Evolutionary conservation across 2,888 invertebrate species (phyloP).

Genomic region (Agrochola lychnidis): DNA sequence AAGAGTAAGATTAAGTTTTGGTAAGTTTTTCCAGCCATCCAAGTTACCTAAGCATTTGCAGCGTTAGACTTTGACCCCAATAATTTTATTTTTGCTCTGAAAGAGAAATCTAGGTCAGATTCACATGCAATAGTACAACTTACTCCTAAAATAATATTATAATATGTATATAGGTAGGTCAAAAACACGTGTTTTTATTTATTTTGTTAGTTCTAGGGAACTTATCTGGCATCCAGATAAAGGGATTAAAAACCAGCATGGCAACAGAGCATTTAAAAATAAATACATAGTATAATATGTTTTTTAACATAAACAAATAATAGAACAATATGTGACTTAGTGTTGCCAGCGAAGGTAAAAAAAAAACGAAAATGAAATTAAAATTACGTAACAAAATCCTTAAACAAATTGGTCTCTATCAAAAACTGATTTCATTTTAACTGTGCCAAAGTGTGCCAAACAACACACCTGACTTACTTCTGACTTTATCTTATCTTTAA

Average conservation of each 20-base stretch:
- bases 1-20: neutral
- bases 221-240: neutral
- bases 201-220: neutral
- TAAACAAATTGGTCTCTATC: conserved; percentile 13
- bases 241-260: neutral
- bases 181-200: neutral
- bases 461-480: conserved; percentile 55
- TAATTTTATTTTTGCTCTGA: neutral
- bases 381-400: neutral
- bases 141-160: neutral
- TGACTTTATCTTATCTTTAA: conserved; percentile 63
- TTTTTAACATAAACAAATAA: neutral
- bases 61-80: neutral
- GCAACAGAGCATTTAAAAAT: neutral
- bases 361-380: neutral
- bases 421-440: conserved; percentile 37
- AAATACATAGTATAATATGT: neutral
- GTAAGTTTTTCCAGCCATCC: no score
- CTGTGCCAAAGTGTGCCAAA: conserved; percentile 37
- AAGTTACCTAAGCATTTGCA: neutral
- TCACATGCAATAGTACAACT: neutral
- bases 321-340: neutral
- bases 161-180: neutral
- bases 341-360: neutral
- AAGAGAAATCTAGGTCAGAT: neutral